phyloP scores from a whole-genome alignment of 2,888 invertebrate species.

The Prionchulus punctatus region DNA sequence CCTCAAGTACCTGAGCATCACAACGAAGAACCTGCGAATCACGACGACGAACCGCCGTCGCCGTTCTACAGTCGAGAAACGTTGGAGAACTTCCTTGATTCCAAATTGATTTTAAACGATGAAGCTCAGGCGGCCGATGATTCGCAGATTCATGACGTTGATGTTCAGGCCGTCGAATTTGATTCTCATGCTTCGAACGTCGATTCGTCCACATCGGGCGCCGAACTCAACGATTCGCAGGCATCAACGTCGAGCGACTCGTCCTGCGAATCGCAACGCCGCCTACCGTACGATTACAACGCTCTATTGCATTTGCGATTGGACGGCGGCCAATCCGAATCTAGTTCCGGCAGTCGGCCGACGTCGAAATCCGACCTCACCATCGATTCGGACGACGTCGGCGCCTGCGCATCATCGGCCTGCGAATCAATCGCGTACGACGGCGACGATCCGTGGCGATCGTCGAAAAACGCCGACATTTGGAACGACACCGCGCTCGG shows the following conservation, averaged over 20 bases:
- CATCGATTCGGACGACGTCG: background rate
- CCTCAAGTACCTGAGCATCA: too few species aligned
- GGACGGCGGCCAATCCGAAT: background rate
- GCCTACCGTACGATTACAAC: too few species aligned
- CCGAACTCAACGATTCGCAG: too few species aligned
- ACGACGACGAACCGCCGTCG: background rate
- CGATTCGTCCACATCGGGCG: too few species aligned
- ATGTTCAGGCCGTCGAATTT: too few species aligned
- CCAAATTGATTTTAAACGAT: background rate
- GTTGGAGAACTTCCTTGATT: background rate
- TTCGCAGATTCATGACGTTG: background rate
- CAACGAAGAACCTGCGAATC: too few species aligned
- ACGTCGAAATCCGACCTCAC: background rate
- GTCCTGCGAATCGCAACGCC: background rate
- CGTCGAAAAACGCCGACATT: background rate
- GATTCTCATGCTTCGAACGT: too few species aligned
- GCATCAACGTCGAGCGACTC: background rate
- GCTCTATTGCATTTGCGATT: background rate
- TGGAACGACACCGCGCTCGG: background rate
- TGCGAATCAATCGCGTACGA: background rate
- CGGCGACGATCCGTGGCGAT: background rate
- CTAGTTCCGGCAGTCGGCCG: background rate
- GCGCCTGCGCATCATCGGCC: background rate
- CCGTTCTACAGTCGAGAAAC: background rate
- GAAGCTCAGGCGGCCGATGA: background rate